Evolutionary conservation across 2,888 invertebrate species (phyloP), one percentile per base, ranked within the genome.

Genomic region (Poecilus cupreus): DNA sequence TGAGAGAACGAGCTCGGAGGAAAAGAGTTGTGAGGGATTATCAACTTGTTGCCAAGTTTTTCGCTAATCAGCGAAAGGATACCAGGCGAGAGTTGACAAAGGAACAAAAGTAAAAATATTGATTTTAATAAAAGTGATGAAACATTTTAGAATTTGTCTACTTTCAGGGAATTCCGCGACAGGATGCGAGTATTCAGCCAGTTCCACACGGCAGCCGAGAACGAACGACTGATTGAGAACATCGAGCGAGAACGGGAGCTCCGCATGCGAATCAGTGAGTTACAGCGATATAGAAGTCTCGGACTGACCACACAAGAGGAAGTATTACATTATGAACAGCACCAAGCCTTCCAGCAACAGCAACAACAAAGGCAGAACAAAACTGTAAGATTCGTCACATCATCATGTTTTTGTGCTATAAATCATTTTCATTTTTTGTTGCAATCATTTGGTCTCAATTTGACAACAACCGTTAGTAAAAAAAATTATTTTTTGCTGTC

Each of bases 21-120:
- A 98, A 98, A 92, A 92, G 96, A 78, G 93, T 98, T 77, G 96
- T 96, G 13, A 91, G 97, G 74, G 97, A 98, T 88, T 98, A 95
- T 90, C 97, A 97, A 86, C 91, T 98, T 16, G 96, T 97, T 1
- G 93, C 96, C 0, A 93, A 96, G 84, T 97, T 97, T 88, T 97
- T 96, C 88, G 92, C 92, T 85, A 93, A 91, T 88, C 89, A 86
- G 87, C 88, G 87, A 86, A 90, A 85, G 85, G 90, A 87, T 85
- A 88, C 11, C 82, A 90, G 83, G 87, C 89, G 84, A 86, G 88
- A 85, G 87, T 92, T 92, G 89, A 94, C 93, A 86, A 95, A 94
- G 91, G 96, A 96, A 86, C 95, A 96, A 88, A 94, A 92, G 96
- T 96, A 89, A 81, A 64, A 64, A 76, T 16, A 76, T 8, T 18